Conservation (phyloP, 1,140 invertebrate species). For the Cotesia glomerata region DNA sequence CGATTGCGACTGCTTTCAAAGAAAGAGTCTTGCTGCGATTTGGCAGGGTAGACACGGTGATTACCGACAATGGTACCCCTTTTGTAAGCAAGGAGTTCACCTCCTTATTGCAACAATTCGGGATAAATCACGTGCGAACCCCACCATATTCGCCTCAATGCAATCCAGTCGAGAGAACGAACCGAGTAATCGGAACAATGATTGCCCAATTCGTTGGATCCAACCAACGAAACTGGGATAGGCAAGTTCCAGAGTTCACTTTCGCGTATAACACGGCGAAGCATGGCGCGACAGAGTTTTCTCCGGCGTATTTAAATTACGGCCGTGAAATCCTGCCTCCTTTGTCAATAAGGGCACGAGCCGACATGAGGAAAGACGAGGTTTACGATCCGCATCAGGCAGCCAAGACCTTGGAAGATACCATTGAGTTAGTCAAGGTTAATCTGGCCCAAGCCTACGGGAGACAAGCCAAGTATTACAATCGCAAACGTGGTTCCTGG, state of each 20-base stretch:
- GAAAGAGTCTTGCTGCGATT: constrained; percentile 43
- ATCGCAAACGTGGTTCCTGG: neutral
- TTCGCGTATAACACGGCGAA: constrained; percentile 39
- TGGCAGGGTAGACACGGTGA: constrained; percentile 44
- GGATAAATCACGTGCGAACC: neutral
- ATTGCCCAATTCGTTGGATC: constrained; percentile 40
- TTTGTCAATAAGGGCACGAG: neutral
- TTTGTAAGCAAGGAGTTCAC: constrained; percentile 44
- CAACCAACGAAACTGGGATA: constrained; percentile 49
- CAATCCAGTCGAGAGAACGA: constrained; percentile 26
- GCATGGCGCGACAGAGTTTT: neutral
- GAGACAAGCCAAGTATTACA: neutral
- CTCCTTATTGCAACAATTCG: constrained; percentile 34
- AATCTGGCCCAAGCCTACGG: constrained; percentile 4
- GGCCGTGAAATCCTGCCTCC: neutral
- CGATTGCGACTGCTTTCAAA: constrained; percentile 35
- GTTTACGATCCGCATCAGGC: neutral
- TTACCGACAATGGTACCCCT: constrained; percentile 57
- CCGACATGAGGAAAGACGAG: too few species aligned
- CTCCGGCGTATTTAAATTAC: constrained; percentile 9
- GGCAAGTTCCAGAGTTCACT: constrained; percentile 41
- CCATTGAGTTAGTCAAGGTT: neutral
- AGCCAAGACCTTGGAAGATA: neutral
- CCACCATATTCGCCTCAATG: constrained; percentile 52
- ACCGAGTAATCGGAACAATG: constrained; percentile 22